phyloP scores from a whole-genome alignment of 2,797 vertebrate species.

The Aldrovandia affinis region DNA sequence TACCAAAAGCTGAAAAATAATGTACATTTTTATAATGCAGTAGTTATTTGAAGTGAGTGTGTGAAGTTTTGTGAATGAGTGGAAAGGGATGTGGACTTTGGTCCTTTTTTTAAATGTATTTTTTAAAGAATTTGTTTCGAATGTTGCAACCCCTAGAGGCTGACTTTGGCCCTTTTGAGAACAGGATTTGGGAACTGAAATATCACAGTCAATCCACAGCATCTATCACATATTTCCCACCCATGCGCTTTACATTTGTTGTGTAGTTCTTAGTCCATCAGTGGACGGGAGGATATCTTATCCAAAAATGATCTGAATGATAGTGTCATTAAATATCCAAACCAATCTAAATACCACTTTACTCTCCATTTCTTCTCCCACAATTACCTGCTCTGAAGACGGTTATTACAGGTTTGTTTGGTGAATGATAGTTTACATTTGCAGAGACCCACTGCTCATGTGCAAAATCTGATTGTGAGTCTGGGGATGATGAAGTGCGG shows the following conservation, averaged over 20 bases:
- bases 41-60: too few species aligned
- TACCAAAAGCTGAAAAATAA: too few species aligned
- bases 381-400: background rate
- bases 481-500: background rate
- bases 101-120: too few species aligned
- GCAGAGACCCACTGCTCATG: background rate
- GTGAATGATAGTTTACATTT: conserved; percentile 4
- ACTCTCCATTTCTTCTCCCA: background rate
- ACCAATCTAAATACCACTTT: background rate
- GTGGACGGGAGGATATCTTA: background rate
- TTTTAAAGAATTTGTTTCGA: too few species aligned
- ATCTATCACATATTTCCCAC: background rate
- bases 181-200: background rate
- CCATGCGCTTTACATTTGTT: background rate
- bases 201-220: background rate
- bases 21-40: too few species aligned
- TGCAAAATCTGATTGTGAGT: background rate
- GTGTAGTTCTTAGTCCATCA: background rate
- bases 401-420: conserved; percentile 1
- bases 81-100: too few species aligned
- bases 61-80: too few species aligned
- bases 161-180: too few species aligned
- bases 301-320: too few species aligned
- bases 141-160: too few species aligned
- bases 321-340: too few species aligned